Evolutionary conservation across 64 coral and sea anemone species (phyloP).

Genomic region (Actinia tenebrosa): DNA sequence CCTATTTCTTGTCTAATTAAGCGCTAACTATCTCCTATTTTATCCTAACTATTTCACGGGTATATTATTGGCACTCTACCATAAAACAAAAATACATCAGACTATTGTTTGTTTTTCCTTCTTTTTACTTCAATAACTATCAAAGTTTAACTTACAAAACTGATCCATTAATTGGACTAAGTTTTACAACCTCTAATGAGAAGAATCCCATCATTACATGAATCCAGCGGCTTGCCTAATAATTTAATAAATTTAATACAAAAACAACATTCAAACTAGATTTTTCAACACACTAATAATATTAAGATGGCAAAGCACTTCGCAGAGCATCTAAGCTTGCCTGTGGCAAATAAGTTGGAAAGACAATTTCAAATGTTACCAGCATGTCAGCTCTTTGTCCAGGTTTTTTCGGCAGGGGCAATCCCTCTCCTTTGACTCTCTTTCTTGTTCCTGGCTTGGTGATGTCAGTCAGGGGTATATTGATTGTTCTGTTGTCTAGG

Average conservation of each 20-base stretch:
- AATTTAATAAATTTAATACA: background rate
- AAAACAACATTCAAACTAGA: background rate
- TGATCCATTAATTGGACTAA: background rate
- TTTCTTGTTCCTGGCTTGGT: conserved; percentile 72
- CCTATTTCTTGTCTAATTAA: no score
- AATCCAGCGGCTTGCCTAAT: background rate
- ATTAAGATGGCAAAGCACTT: conserved; percentile 41
- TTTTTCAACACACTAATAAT: background rate
- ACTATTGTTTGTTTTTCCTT: background rate
- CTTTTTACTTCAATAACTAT: background rate
- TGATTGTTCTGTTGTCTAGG: conserved; percentile 64
- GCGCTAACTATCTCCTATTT: no score
- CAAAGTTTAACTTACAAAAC: background rate
- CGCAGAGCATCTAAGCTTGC: conserved; percentile 38
- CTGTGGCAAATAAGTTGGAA: conserved; percentile 59
- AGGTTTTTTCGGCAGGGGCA: conserved; percentile 81
- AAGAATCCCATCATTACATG: background rate
- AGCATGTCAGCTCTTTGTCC: conserved; percentile 80
- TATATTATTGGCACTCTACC: no score
- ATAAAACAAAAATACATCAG: background rate
- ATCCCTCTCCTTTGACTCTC: conserved; percentile 79
- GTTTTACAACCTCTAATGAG: no score
- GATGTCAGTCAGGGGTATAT: conserved; percentile 67
- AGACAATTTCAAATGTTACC: conserved; percentile 82
- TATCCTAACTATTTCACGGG: no score